Percentiles rank a stretch among this genome's conserved stretches.
Conservation (phyloP, 2,888 invertebrate genomes). For the Caenorhabditis drosophilae region DNA sequence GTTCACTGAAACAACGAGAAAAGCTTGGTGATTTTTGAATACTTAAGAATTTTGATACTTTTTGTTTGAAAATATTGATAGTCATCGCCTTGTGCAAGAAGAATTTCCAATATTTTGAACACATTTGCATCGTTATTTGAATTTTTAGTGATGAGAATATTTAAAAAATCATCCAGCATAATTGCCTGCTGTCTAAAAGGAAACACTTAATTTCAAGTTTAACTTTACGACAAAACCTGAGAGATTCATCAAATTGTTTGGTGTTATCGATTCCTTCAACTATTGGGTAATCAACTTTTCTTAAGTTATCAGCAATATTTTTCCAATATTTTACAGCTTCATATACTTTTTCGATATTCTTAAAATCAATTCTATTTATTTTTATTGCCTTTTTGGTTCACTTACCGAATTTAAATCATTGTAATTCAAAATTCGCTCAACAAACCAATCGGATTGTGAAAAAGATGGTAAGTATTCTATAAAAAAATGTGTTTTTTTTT, state of each 20-base stretch:
- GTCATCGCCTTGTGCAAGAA: constrained; percentile 36
- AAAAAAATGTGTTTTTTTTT: no score
- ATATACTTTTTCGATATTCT: constrained; percentile 12
- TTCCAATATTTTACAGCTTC: constrained; percentile 30
- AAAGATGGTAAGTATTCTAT: not conserved
- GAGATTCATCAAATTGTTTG: not conserved
- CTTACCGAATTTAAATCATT: constrained; percentile 13
- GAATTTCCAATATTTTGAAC: constrained; percentile 12
- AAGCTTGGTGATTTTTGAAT: not conserved
- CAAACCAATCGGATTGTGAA: constrained; percentile 11
- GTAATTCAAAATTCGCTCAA: constrained; percentile 11
- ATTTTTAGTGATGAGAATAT: no score
- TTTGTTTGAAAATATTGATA: constrained; percentile 32
- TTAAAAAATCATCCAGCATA: no score
- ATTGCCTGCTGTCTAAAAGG: no score
- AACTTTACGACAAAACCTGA: no score
- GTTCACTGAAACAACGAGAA: constrained; percentile 46
- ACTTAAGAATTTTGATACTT: no score
- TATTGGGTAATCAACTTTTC: constrained; percentile 23
- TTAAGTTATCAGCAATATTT: constrained; percentile 28
- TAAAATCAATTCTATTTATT: constrained; percentile 2
- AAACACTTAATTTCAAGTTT: no score
- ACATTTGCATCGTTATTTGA: constrained; percentile 6
- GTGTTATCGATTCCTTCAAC: constrained; percentile 12
- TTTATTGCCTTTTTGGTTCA: no score